Base-by-base conservation (phyloP, 1,140 invertebrate genomes). In the Ceratosolen solmsi region DNA sequence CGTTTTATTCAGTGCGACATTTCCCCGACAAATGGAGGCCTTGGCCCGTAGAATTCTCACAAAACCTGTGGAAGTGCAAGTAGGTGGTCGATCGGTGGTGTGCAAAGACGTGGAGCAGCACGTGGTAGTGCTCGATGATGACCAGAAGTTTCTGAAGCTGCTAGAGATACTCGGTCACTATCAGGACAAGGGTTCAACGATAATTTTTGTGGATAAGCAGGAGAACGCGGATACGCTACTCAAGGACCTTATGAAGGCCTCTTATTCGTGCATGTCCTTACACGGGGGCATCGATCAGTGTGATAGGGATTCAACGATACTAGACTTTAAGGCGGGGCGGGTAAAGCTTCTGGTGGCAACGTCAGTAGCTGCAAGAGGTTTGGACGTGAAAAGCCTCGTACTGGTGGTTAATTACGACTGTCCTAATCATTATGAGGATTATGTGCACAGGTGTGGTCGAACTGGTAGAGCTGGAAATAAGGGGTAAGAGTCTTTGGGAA, bases 341-440 rank as follows among this genome's bases (percentile, higher is more conserved):
- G 95, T 96, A 74, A 95, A 96, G 88, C 88, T 96, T 38, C 88
- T 97, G 70, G 95, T 99, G 3, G 98, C 98, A 0, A 99, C 98
- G 0, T 99, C 98, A 17, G 98, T 99, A 0, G 98, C 98, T 15
- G 98, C 98, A 0, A 92, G 99, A 84, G 99, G 99, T 0, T 92
- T 99, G 11, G 99, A 99, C 92, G 99, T 99, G 0, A 99, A 99
- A 89, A 97, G 99, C 86, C 93, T 99, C 4, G 98, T 99, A 84
- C 92, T 99, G 1, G 99, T 99, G 2, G 95, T 99, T 0, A 99
- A 99, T 91, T 99, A 99, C 91, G 99, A 99, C 92, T 99, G 98
- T 89, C 99, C 99, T 0, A 99, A 99, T 93, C 99, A 99, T 92
- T 99, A 99, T 89, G 99, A 99, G 92, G 99, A 99, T 92, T 99